Conservation (phyloP, 1,140 invertebrate genomes). For the Mactra quadrangularis region DNA sequence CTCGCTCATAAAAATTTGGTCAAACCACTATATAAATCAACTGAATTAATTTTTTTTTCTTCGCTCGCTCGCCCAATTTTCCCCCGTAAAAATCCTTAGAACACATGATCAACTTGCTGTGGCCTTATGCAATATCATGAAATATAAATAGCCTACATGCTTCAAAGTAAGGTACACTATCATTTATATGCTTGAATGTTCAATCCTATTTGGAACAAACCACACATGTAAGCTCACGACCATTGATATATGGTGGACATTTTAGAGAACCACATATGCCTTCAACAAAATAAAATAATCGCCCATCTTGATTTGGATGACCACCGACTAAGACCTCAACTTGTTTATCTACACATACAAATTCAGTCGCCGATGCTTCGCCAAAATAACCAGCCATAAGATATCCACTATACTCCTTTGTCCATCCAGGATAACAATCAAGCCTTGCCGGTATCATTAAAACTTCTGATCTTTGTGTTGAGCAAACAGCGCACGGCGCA, state of each 20-base stretch:
- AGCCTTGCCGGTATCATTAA: conserved; percentile 58
- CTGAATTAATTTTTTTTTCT: too few relatives aligned
- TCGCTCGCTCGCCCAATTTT: too few relatives aligned
- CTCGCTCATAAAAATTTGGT: too few relatives aligned
- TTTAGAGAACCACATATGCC: conserved; percentile 19
- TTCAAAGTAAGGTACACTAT: too few relatives aligned
- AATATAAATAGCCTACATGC: too few relatives aligned
- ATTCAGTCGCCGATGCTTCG: not conserved
- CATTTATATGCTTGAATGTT: too few relatives aligned
- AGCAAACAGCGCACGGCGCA: conserved; percentile 55
- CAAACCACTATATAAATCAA: too few relatives aligned
- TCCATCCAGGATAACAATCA: conserved; percentile 47
- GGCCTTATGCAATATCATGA: too few relatives aligned
- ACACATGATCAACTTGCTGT: too few relatives aligned
- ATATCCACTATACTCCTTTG: conserved; percentile 57
- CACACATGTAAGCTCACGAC: conserved; percentile 25
- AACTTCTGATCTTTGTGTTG: not conserved
- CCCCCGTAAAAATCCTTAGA: too few relatives aligned
- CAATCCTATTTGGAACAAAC: too few relatives aligned
- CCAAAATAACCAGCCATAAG: conserved; percentile 13
- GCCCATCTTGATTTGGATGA: not conserved
- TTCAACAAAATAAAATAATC: conserved; percentile 12
- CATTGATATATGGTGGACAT: conserved; percentile 28
- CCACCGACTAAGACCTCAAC: not conserved
- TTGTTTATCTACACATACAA: conserved; percentile 23